Conservation (phyloP, 2,797 vertebrate species). For the Liasis olivaceus region DNA sequence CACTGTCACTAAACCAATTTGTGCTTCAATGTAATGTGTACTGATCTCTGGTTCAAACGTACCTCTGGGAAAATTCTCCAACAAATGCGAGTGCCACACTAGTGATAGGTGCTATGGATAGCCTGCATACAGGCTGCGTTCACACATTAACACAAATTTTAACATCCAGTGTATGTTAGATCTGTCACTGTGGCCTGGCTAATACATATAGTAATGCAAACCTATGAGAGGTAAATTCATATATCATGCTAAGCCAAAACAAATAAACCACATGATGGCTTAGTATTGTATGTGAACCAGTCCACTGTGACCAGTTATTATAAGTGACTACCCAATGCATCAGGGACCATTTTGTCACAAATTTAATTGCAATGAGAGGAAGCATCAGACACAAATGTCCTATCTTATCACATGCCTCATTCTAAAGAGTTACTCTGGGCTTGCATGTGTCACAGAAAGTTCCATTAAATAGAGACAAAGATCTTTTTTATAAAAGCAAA, state of each 20-base stretch:
- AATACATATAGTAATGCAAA: not conserved
- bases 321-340: not conserved
- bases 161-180: not conserved
- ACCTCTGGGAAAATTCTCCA: too few relatives aligned
- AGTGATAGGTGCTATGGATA: too few relatives aligned
- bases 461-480: not conserved
- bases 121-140: not conserved
- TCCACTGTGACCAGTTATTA: not conserved
- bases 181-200: not conserved
- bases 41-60: too few relatives aligned
- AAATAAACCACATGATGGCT: not conserved
- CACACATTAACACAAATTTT: not conserved
- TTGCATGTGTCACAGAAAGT: not conserved
- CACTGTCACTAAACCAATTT: too few relatives aligned
- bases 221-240: not conserved
- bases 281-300: too few relatives aligned
- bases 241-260: not conserved
- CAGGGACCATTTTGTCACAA: not conserved
- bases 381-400: not conserved
- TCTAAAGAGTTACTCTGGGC: not conserved
- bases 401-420: not conserved
- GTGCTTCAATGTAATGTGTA: too few relatives aligned
- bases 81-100: too few relatives aligned
- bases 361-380: not conserved
- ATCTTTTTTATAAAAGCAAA: not conserved